A percentile compares a stretch with the other conserved stretches of the same genome.
Conservation (phyloP, 2,113 vertebrate species). For the Mixornis gularis region DNA sequence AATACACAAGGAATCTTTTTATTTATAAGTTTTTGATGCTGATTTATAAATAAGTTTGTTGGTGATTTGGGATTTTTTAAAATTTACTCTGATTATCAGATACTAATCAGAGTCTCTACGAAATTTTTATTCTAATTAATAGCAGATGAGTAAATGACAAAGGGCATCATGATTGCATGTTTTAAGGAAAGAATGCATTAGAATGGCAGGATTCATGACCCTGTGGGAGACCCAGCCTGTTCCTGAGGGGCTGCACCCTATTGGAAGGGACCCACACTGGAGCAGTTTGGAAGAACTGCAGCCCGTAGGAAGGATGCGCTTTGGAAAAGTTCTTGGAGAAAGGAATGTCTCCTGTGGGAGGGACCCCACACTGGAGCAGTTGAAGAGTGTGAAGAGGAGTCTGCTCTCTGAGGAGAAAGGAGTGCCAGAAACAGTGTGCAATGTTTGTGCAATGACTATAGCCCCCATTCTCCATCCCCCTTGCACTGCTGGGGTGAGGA, state of each 20-base stretch:
- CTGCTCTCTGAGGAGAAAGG: neutral
- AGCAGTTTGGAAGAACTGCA: neutral
- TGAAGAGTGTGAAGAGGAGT: neutral
- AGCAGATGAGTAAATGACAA: neutral
- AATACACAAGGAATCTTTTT: neutral
- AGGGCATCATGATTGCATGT: rapidly evolving
- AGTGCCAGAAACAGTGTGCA: neutral
- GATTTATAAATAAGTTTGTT: neutral
- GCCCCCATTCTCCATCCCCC: neutral
- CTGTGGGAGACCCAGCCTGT: neutral
- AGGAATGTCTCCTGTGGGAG: neutral
- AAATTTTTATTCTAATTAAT: neutral
- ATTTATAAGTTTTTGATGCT: neutral
- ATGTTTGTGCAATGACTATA: neutral
- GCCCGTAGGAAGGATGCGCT: rapidly evolving
- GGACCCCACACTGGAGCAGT: neutral
- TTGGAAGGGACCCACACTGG: neutral
- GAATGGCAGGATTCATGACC: neutral
- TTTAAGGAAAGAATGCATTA: neutral
- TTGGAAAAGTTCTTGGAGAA: neutral
- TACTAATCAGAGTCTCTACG: neutral
- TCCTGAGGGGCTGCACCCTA: neutral
- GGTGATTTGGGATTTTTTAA: rapidly evolving
- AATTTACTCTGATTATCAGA: neutral
- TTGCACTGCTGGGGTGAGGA: neutral